Base-by-base conservation (phyloP, 2,113 vertebrate genomes). In the Tychaedon coryphoeus region DNA sequence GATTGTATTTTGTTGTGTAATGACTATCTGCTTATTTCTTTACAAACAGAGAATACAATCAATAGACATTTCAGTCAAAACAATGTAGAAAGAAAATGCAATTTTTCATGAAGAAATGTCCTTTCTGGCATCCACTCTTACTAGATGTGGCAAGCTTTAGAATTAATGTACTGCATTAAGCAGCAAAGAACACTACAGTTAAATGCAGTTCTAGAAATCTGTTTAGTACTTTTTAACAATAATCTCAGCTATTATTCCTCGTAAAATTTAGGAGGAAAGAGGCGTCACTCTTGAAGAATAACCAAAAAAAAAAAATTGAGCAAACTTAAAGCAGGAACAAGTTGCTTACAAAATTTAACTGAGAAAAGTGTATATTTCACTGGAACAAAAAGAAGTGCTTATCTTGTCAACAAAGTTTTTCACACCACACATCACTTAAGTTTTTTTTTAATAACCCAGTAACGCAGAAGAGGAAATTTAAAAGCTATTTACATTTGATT, bases 1-100 rank as follows among this genome's bases (percentile, higher is more conserved):
- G 64, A 86, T 86, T 91, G 48, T 82, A 56, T 95, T 96, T 94
- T 91, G 74, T 81, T 90, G 48, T 84, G 80, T 74, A 91, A 94
- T 53, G 13, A 77, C 10, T 62, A 93, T 77, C 71, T 58, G 29
- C 19, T 91, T 91, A 92, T 89, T 65, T 77, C 61, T 54, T 70
- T 87, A 88, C 70, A 91, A 93, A 79, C 33, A 86, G 90, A 77
- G 19, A 88, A 71, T 5, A 65, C 9, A 70, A 33, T 70, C 73
- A 64, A 61, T 1, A 62, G 23, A 74, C 86, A 91, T 47, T 75
- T 92, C 29, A 61, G 87, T 61, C 47, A 94, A 83, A 93, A 58
- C 61, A 89, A 77, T 1, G 3, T 7, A 76, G 43, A 90, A 72
- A 48, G 22, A 86, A 90, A 92, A 76, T 10, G 2, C 6, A 25